Evolutionary conservation across 2,888 invertebrate species (phyloP).

Genomic region (Horisme vitalbata): DNA sequence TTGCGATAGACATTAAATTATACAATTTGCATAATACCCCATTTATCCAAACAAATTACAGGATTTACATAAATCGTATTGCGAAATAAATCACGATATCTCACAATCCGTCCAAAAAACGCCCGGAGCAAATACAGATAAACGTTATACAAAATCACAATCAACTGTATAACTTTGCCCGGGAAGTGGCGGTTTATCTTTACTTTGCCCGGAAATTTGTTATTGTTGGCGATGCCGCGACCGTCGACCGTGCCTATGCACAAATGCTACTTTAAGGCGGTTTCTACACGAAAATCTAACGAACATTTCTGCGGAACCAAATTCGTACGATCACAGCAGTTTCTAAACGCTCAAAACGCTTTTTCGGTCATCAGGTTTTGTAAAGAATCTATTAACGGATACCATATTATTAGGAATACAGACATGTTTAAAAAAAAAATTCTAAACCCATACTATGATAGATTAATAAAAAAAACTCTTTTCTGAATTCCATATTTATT

Average conservation of each 20-base stretch:
- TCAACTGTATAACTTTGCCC: constrained; percentile 39
- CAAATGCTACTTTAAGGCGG: constrained; percentile 6
- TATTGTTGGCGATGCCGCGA: constrained; percentile 42
- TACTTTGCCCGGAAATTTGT: constrained; percentile 40
- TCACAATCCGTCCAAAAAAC: constrained; percentile 11
- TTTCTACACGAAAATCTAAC: background rate
- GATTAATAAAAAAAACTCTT: no score
- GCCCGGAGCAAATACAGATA: constrained; percentile 15
- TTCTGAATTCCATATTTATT: no score
- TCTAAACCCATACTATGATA: no score
- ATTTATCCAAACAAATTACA: constrained; percentile 10
- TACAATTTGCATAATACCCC: constrained; percentile 10
- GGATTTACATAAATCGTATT: constrained; percentile 17
- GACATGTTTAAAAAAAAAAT: no score
- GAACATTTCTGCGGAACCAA: background rate
- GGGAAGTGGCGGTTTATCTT: constrained; percentile 38
- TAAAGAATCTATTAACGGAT: no score
- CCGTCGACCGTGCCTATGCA: constrained; percentile 15
- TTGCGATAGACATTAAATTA: background rate
- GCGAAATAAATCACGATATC: constrained; percentile 22
- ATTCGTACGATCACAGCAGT: no score
- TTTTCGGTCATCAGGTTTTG: no score
- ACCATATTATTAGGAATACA: no score
- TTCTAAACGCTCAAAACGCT: no score
- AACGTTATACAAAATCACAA: constrained; percentile 35